Conservation (phyloP, 2,797 vertebrate genomes). For the Phataginus tetradactyla region DNA sequence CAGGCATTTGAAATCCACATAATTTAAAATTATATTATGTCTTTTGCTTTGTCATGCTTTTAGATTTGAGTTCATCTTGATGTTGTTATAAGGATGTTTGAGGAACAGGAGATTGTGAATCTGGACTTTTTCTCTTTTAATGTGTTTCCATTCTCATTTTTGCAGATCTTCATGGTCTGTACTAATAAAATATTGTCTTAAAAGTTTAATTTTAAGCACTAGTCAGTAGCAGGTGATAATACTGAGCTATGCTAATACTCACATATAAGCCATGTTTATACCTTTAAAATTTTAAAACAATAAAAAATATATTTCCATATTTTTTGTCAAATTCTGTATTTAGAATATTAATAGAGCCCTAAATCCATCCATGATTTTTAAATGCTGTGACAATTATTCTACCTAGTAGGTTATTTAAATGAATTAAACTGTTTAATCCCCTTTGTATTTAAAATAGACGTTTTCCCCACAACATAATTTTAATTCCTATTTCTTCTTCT, state of each 20-base stretch:
- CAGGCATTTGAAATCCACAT: background rate
- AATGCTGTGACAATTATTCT: background rate
- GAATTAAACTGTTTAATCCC: background rate
- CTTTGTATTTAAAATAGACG: constrained; percentile 39
- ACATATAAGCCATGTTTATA: background rate
- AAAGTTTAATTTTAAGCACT: background rate
- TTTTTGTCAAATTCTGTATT: background rate
- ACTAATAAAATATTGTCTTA: background rate
- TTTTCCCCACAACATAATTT: background rate
- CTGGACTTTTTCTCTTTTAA: background rate
- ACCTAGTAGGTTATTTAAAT: background rate
- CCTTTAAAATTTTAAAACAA: constrained; percentile 15
- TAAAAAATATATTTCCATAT: background rate
- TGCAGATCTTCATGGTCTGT: background rate
- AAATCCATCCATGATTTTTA: background rate
- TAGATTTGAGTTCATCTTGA: background rate
- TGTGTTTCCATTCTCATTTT: background rate
- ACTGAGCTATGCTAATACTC: background rate
- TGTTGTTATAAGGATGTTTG: background rate
- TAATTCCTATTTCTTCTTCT: background rate
- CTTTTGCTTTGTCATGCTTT: background rate
- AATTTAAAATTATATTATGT: background rate
- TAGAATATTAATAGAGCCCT: background rate
- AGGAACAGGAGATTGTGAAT: background rate
- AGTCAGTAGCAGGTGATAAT: background rate